A percentile compares a stretch with the other conserved stretches of the same genome.
Conservation (phyloP, 2,113 vertebrate species). For the Verasper variegatus region DNA sequence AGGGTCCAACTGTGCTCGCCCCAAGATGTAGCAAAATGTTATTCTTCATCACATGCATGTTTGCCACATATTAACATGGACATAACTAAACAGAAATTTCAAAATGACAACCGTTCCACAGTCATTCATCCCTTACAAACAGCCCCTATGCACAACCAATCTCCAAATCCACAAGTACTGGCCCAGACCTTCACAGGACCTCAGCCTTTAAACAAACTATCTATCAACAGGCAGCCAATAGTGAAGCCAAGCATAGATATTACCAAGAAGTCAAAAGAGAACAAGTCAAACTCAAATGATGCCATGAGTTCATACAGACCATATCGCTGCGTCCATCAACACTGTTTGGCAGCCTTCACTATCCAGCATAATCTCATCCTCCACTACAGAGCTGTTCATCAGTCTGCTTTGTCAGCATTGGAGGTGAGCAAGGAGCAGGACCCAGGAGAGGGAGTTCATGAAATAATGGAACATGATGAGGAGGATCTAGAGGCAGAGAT, state of each 20-base stretch:
- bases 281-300: conserved; percentile 81
- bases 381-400: conserved; percentile 95
- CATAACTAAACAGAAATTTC: conserved; percentile 1
- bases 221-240: conserved; percentile 38
- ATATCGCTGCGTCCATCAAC: conserved; percentile 94
- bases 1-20: not conserved
- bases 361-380: conserved; percentile 97
- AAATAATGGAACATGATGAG: conserved; percentile 80
- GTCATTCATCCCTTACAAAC: conserved; percentile 46
- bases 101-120: conserved; percentile 29
- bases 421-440: conserved; percentile 88
- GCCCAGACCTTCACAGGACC: conserved; percentile 7
- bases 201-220: conserved; percentile 29
- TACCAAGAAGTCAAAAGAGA: conserved; percentile 84
- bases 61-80: not conserved
- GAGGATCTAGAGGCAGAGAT: conserved; percentile 72
- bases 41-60: conserved; percentile 26
- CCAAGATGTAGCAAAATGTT: conserved; percentile 20
- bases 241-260: conserved; percentile 50
- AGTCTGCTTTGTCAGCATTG: conserved; percentile 89
- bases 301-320: conserved; percentile 88
- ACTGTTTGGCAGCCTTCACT: conserved; percentile 93
- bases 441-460: conserved; percentile 73
- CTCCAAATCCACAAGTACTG: not conserved
- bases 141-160: conserved; percentile 22